Evolutionary conservation across 2,888 invertebrate genomes (phyloP), one percentile per base, ranked within the genome.

Genomic region (Tipula confusa): DNA sequence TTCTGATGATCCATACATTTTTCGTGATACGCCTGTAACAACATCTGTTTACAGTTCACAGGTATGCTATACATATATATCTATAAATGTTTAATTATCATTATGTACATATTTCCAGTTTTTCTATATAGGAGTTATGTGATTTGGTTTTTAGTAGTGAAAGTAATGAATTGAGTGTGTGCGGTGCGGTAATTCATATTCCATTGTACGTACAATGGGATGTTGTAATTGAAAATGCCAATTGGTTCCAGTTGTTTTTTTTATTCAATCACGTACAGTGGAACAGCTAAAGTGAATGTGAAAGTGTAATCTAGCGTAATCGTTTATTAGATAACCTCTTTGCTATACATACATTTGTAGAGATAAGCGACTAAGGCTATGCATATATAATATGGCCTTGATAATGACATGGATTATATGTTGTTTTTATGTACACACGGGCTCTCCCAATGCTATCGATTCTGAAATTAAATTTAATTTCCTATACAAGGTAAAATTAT

Each of bases 1-100:
- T 84, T 82, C 88, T 86, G 89, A 89, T 87, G 89, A 90, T 89
- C 89, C 89, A 86, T 90, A 90, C 87, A 89, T 88, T 85, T 89
- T 90, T 87, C 89, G 89, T 88, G 90, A 90, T 86, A 88, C 89
- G 85, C 87, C 88, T n/a, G 84, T 83, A 18, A 87, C 89, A 85
- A 88, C 89, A 86, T 88, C 89, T 87, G 86, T 89, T 87, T 89
- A 89, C 86, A 89, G 88, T 87, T 88, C 89, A 86, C 89, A 89
- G 88, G 89, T 89, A 86, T 85, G 84, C 64, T 64, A 64, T 64
- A 24, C 11, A 64, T 11, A 24, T 64, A 24, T 82, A 24, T 15
- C 24, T 24, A 24, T 24, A 7, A 18, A 64, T 64, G 18, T 24
- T 11, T n/a, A 43, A n/a, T 43, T 38, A n/a, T 38, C n/a, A 38